Evolutionary conservation across 2,113 vertebrate species (phyloP).

Genomic region (Asarcornis scutulata): DNA sequence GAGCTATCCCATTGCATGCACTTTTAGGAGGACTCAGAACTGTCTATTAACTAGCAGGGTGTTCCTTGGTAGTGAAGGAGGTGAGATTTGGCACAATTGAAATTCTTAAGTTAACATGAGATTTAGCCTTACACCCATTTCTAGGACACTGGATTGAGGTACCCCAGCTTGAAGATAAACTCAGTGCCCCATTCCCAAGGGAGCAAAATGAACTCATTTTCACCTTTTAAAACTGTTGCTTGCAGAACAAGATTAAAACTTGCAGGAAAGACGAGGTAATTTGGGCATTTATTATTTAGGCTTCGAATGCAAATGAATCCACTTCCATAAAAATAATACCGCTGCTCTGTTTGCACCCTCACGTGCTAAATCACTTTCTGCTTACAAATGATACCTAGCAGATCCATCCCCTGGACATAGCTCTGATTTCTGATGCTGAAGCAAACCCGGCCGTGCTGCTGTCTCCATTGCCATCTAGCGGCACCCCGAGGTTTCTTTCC

Average conservation of each 20-base stretch:
- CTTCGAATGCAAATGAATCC: background rate
- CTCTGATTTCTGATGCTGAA: background rate
- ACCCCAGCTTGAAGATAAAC: background rate
- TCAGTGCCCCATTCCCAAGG: fast-evolving
- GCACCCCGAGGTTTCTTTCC: background rate
- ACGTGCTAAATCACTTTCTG: background rate
- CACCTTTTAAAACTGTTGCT: background rate
- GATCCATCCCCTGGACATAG: background rate
- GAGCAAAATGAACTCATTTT: background rate
- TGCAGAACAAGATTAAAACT: background rate
- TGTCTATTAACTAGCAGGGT: background rate
- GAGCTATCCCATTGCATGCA: background rate
- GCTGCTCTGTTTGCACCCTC: too few relatives aligned
- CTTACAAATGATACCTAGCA: fast-evolving
- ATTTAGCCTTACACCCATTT: background rate
- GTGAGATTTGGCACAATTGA: background rate
- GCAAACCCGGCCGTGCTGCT: background rate
- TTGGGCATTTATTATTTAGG: background rate
- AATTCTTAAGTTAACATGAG: background rate
- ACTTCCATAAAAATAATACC: background rate
- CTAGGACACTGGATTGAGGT: fast-evolving
- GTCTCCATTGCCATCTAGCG: constrained; percentile 62
- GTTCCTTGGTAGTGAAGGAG: background rate
- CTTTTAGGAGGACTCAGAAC: background rate
- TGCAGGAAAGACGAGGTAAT: background rate